phyloP scores from a whole-genome alignment of 1,140 invertebrate genomes.

The Vollenhovia emeryi region DNA sequence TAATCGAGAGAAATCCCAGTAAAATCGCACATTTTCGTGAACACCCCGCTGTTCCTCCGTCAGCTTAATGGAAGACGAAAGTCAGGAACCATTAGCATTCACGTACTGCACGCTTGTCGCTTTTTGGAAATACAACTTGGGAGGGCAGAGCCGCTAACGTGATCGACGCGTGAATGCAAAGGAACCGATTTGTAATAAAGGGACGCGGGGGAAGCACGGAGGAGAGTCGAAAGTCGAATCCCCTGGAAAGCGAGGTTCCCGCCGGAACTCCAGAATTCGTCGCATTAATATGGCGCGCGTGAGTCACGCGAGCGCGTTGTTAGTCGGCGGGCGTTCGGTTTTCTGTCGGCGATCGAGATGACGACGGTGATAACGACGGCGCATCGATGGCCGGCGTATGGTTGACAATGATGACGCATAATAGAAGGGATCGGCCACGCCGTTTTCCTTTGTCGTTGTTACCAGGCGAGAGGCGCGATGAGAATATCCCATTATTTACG shows the following conservation, averaged over 20 bases:
- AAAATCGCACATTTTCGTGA: neutral
- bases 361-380: constrained; percentile 63
- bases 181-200: constrained; percentile 14
- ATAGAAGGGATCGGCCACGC: constrained; percentile 39
- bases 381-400: constrained; percentile 29
- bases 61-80: constrained; percentile 18
- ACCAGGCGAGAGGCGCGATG: constrained; percentile 45
- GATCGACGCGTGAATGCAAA: constrained; percentile 55
- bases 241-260: neutral
- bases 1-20: neutral
- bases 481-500: constrained; percentile 73
- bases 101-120: neutral
- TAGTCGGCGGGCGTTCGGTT: constrained; percentile 59
- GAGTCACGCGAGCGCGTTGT: constrained; percentile 63
- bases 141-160: constrained; percentile 59
- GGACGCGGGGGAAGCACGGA: constrained; percentile 43
- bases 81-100: constrained; percentile 61
- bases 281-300: constrained; percentile 59
- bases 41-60: neutral
- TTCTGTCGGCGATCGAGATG: constrained; percentile 66
- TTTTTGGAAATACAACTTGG: constrained; percentile 70
- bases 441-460: constrained; percentile 39
- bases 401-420: constrained; percentile 66
- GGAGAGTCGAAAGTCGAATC: constrained; percentile 37
- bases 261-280: constrained; percentile 43